Evolutionary conservation across 2,888 invertebrate species (phyloP).

Genomic region (Nasonia oneida): DNA sequence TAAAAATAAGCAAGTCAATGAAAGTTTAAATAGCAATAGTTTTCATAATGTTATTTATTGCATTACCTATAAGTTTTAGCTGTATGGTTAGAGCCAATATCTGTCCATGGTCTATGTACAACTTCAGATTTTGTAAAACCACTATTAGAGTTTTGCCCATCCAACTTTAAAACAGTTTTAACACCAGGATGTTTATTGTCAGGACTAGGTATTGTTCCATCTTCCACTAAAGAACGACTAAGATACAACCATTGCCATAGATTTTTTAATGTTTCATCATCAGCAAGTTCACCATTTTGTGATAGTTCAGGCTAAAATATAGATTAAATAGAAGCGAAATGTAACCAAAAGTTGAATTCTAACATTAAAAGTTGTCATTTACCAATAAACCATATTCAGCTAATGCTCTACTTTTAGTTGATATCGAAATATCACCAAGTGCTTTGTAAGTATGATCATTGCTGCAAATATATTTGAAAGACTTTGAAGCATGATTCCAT

Average conservation of each 20-base stretch:
- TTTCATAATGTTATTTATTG: slow-evolving; percentile 3
- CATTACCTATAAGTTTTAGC: slow-evolving; percentile 82
- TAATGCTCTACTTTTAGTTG: slow-evolving; percentile 86
- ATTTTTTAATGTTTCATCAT: slow-evolving; percentile 87
- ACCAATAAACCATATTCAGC: slow-evolving; percentile 91
- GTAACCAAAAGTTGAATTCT: slow-evolving; percentile 4
- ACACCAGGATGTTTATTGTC: slow-evolving; percentile 85
- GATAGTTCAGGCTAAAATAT: slow-evolving; percentile 84
- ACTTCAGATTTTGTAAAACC: slow-evolving; percentile 83
- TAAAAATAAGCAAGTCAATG: slow-evolving; percentile 12
- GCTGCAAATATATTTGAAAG: slow-evolving; percentile 81
- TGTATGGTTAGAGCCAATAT: slow-evolving; percentile 82
- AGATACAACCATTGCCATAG: slow-evolving; percentile 92
- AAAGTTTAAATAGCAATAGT: not conserved
- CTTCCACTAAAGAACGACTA: slow-evolving; percentile 86
- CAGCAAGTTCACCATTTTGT: slow-evolving; percentile 89
- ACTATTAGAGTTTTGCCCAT: slow-evolving; percentile 78
- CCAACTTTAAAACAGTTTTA: slow-evolving; percentile 81
- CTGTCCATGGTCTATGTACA: slow-evolving; percentile 83
- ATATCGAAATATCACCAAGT: slow-evolving; percentile 86
- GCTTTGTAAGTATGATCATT: slow-evolving; percentile 81
- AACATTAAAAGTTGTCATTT: slow-evolving; percentile 64
- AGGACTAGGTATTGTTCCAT: slow-evolving; percentile 82
- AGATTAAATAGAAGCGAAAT: slow-evolving; percentile 65
- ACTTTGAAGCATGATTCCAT: slow-evolving; percentile 88